phyloP scores from a whole-genome alignment of 2,888 invertebrate genomes.

The Drosophila heteroneura region DNA sequence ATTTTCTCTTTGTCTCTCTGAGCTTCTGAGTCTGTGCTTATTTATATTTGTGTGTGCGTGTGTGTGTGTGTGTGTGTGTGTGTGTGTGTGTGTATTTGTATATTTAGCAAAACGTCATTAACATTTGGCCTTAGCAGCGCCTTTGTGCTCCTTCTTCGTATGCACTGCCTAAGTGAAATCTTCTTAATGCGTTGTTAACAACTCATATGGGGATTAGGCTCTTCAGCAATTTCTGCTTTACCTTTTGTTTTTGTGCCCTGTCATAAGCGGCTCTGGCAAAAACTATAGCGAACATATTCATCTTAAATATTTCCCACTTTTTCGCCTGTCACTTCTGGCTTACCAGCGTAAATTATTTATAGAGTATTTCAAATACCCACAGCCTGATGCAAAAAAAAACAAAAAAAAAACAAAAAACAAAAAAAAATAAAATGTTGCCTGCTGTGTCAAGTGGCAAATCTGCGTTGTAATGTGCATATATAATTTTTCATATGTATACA shows the following conservation, averaged over 20 bases:
- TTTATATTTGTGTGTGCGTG: conserved; percentile 8
- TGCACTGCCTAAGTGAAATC: conserved; percentile 74
- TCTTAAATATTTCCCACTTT: conserved; percentile 39
- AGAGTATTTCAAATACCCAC: conserved; percentile 39
- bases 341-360: conserved; percentile 62
- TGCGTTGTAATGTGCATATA: conserved; percentile 80
- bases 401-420: not conserved
- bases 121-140: conserved; percentile 54
- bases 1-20: conserved; percentile 1
- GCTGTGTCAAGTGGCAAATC: conserved; percentile 76
- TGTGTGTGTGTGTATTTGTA: conserved; percentile 18
- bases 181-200: conserved; percentile 80
- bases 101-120: conserved; percentile 57
- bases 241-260: conserved; percentile 21
- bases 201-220: conserved; percentile 66
- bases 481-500: conserved; percentile 64
- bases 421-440: conserved; percentile 26
- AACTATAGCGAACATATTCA: conserved; percentile 54
- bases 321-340: conserved; percentile 66
- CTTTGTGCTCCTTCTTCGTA: conserved; percentile 43
- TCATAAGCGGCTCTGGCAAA: conserved; percentile 23
- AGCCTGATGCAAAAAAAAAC: not conserved
- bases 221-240: conserved; percentile 27
- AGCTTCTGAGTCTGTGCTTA: not conserved
- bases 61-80: conserved; percentile 22